Conservation (phyloP, 2,888 invertebrate species). For the Drosophila mimica region DNA sequence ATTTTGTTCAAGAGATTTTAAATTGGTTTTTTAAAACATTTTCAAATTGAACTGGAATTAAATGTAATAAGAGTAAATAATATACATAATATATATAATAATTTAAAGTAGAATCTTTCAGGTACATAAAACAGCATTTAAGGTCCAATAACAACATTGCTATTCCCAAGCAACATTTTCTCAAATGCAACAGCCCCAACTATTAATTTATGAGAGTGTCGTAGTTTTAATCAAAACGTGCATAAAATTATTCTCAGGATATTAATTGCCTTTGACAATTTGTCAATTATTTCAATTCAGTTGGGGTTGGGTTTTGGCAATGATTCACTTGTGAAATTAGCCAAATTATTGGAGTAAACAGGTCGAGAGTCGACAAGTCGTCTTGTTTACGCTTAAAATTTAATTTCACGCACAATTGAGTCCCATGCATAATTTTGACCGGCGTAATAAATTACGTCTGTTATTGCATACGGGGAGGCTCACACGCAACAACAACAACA, state of each 20-base stretch:
- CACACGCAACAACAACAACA: constrained; percentile 5
- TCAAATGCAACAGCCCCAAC: neutral
- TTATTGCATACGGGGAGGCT: constrained; percentile 70
- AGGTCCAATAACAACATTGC: neutral
- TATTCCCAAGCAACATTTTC: neutral
- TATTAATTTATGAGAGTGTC: constrained; percentile 1
- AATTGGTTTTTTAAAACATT: too few species aligned
- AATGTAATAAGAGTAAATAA: too few species aligned
- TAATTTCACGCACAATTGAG: constrained; percentile 82
- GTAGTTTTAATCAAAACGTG: constrained; percentile 5
- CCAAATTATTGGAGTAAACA: constrained; percentile 81
- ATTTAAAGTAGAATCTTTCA: neutral
- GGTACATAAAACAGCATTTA: neutral
- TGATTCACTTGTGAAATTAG: constrained; percentile 68
- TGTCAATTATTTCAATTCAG: constrained; percentile 58
- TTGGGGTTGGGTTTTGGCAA: constrained; percentile 13
- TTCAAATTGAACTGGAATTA: too few species aligned
- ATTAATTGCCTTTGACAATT: constrained; percentile 36
- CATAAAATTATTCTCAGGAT: constrained; percentile 15
- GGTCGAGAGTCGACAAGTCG: constrained; percentile 35
- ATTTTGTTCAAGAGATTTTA: too few species aligned
- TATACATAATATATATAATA: too few species aligned
- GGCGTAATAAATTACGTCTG: constrained; percentile 81
- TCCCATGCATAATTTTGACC: constrained; percentile 79
- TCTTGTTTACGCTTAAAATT: constrained; percentile 81